Conservation (phyloP, 2,888 invertebrate species). For the Lasioglossum zephyrum region DNA sequence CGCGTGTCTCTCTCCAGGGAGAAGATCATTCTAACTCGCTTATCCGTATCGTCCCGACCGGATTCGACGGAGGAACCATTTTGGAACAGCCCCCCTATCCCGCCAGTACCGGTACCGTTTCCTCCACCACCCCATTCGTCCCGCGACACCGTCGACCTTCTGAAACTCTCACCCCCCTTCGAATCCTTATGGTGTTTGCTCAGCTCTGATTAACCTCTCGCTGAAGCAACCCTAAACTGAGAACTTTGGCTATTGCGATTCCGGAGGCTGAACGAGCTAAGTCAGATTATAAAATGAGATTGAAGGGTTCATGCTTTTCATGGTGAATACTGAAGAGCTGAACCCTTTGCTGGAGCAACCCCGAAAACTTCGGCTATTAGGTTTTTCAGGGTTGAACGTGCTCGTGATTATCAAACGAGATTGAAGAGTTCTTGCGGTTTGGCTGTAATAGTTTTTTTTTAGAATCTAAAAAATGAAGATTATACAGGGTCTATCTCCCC, state of each 20-base stretch:
- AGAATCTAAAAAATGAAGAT: no score
- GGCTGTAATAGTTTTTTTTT: no score
- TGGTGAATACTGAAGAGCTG: no score
- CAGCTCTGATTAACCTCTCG: not conserved
- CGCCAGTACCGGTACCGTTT: not conserved
- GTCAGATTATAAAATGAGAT: not conserved
- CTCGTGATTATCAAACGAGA: no score
- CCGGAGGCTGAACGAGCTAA: not conserved
- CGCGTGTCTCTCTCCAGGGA: not conserved
- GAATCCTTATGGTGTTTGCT: not conserved
- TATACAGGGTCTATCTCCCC: not conserved
- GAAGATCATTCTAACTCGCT: slow-evolving; percentile 22
- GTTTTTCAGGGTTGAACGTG: no score
- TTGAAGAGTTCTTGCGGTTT: no score
- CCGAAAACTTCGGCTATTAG: no score
- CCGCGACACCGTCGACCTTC: slow-evolving; percentile 27
- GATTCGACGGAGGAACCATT: slow-evolving; percentile 48
- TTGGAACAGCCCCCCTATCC: slow-evolving; percentile 30
- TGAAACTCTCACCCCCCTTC: not conserved
- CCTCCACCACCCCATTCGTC: slow-evolving; percentile 32
- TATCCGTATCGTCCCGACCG: slow-evolving; percentile 23
- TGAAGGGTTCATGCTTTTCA: not conserved
- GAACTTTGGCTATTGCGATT: not conserved
- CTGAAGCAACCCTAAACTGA: not conserved
- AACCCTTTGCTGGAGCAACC: no score